A percentile compares a stretch with the other conserved stretches of the same genome.
These are phyloP conservation scores for Muricea muricata DNA, from an alignment of 92 coral and sea anemone genomes.

Conservation along the genomic window DNA sequence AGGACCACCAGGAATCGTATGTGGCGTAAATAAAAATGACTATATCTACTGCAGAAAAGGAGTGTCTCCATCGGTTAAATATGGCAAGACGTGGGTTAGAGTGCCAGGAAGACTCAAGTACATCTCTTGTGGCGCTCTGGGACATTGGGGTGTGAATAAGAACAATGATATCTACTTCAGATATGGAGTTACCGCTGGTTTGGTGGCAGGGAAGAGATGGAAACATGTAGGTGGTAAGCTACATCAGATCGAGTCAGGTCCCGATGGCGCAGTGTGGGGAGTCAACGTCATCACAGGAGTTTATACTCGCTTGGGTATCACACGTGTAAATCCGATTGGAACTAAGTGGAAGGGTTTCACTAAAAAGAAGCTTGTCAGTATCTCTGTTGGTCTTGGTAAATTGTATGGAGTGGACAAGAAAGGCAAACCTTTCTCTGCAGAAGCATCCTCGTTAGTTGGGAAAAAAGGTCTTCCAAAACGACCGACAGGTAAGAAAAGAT, in stretches of 20 bases:
- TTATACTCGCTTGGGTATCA: conserved; percentile 1
- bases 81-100: not conserved
- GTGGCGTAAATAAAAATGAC: conserved; percentile 46
- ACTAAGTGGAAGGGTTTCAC: conserved; percentile 7
- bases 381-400: conserved; percentile 16
- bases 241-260: conserved; percentile 25
- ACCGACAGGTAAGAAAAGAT: not conserved
- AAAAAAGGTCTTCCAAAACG: conserved; percentile 7
- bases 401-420: not conserved
- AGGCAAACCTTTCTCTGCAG: conserved; percentile 10
- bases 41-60: conserved; percentile 42
- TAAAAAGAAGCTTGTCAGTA: not conserved
- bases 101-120: conserved; percentile 19
- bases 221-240: not conserved
- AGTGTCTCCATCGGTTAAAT: not conserved
- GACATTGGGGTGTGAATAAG: conserved; percentile 35
- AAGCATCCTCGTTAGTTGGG: not conserved
- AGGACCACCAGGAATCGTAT: conserved; percentile 50
- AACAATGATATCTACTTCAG: not conserved
- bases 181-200: not conserved
- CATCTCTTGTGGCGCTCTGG: conserved; percentile 34
- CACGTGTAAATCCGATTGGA: conserved; percentile 15
- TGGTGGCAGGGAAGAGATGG: conserved; percentile 2
- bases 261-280: conserved; percentile 31
- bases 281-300: not conserved